phyloP scores from a whole-genome alignment of 1,140 invertebrate species.

The Lamellibrachia luymesi region DNA sequence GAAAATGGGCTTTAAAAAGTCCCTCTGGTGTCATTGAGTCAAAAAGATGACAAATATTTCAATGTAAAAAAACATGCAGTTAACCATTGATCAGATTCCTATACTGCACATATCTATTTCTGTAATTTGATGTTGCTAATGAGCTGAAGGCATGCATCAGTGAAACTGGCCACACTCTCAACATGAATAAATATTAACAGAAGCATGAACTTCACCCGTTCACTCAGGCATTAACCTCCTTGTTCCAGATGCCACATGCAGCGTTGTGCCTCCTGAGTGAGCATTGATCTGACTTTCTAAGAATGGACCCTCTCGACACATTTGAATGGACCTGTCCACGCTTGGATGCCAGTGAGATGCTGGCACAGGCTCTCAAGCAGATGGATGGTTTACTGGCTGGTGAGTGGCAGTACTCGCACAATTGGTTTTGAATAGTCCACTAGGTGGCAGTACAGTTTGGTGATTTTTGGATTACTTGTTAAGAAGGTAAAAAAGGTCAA shows the following conservation, averaged over 20 bases:
- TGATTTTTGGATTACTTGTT: background rate
- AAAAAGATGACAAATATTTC: background rate
- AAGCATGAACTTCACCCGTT: background rate
- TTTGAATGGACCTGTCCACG: background rate
- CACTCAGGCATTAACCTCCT: background rate
- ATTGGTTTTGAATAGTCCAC: background rate
- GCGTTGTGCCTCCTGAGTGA: background rate
- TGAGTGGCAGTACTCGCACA: background rate
- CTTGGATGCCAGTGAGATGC: constrained; percentile 23
- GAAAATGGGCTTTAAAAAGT: background rate
- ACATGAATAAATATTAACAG: too few species aligned
- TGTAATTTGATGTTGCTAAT: background rate
- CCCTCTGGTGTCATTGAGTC: background rate
- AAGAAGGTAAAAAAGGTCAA: background rate
- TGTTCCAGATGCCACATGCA: background rate
- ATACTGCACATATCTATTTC: background rate
- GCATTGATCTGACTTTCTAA: background rate
- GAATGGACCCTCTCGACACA: background rate
- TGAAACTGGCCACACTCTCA: background rate
- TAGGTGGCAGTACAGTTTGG: background rate
- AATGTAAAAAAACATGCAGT: background rate
- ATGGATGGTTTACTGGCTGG: constrained; percentile 24
- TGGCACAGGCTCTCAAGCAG: constrained; percentile 23
- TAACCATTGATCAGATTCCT: background rate
- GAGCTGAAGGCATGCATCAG: background rate